phyloP scores from a whole-genome alignment of 1,140 invertebrate genomes.

The Tetramorium simillimum region DNA sequence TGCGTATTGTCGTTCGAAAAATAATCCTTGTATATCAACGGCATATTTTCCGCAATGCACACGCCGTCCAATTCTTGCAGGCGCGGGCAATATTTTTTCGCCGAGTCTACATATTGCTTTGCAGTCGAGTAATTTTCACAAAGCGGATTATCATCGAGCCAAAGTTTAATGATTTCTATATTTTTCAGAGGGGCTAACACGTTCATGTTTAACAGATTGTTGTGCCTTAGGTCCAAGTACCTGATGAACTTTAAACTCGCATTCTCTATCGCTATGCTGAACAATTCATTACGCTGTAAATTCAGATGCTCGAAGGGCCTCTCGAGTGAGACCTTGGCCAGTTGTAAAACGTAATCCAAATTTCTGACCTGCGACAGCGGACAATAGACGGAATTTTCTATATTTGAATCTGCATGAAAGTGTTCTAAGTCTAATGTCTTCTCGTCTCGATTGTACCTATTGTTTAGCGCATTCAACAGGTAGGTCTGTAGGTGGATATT shows the following conservation, averaged over 20 bases:
- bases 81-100: constrained; percentile 77
- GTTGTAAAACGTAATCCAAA: constrained; percentile 83
- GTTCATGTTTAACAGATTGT: constrained; percentile 79
- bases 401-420: constrained; percentile 84
- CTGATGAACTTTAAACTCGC: constrained; percentile 76
- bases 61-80: constrained; percentile 79
- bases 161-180: constrained; percentile 76
- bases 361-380: constrained; percentile 84
- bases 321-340: too few relatives aligned
- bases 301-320: constrained; percentile 81
- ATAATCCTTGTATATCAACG: constrained; percentile 71
- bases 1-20: constrained; percentile 65
- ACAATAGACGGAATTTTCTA: constrained; percentile 83
- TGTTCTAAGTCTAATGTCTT: constrained; percentile 81
- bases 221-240: constrained; percentile 84
- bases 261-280: constrained; percentile 80
- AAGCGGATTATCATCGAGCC: constrained; percentile 82
- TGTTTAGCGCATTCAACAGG: constrained; percentile 80
- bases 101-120: constrained; percentile 77
- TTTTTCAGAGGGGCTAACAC: constrained; percentile 72
- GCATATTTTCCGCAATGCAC: constrained; percentile 69
- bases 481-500: constrained; percentile 85
- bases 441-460: constrained; percentile 77
- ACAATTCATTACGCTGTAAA: constrained; percentile 83
- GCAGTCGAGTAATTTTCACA: constrained; percentile 82